Percentiles rank a stretch among this genome's conserved stretches.
Evolutionary conservation across 2,888 invertebrate species (phyloP).

Genomic region (Pomacea canaliculata): DNA sequence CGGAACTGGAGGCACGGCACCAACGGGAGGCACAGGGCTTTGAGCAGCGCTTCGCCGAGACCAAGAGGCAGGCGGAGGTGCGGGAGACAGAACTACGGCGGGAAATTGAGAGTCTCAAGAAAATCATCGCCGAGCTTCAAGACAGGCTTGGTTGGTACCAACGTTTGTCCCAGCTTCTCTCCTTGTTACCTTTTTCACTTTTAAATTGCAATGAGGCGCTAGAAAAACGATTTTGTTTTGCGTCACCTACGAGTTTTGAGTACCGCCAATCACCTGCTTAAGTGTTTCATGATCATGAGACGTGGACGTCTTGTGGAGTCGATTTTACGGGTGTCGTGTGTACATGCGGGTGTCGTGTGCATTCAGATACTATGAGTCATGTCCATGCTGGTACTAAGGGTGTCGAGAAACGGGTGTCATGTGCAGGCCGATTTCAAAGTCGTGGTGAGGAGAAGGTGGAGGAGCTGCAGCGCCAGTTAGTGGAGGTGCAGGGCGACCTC

Average conservation of each 20-base stretch:
- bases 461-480: conserved; percentile 44
- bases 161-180: neutral
- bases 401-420: too few relatives aligned
- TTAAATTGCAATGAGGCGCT: neutral
- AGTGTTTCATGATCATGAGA: too few relatives aligned
- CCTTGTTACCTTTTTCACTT: neutral
- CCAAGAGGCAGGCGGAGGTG: conserved; percentile 46
- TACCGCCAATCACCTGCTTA: too few relatives aligned
- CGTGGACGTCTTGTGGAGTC: too few relatives aligned
- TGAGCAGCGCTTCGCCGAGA: conserved; percentile 51
- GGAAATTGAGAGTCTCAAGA: conserved; percentile 63
- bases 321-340: too few relatives aligned
- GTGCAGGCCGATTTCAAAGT: conserved; percentile 47
- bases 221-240: too few relatives aligned
- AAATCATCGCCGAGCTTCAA: conserved; percentile 62
- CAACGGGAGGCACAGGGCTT: conserved; percentile 52
- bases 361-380: too few relatives aligned
- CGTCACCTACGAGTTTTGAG: too few relatives aligned
- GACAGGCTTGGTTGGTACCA: conserved; percentile 53
- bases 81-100: conserved; percentile 57
- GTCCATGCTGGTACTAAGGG: too few relatives aligned
- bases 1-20: conserved; percentile 47
- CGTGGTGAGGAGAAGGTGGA: conserved; percentile 48
- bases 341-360: too few relatives aligned
- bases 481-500: conserved; percentile 48